Evolutionary conservation across 2,888 invertebrate species (phyloP).

Genomic region (Mystacides longicornis): DNA sequence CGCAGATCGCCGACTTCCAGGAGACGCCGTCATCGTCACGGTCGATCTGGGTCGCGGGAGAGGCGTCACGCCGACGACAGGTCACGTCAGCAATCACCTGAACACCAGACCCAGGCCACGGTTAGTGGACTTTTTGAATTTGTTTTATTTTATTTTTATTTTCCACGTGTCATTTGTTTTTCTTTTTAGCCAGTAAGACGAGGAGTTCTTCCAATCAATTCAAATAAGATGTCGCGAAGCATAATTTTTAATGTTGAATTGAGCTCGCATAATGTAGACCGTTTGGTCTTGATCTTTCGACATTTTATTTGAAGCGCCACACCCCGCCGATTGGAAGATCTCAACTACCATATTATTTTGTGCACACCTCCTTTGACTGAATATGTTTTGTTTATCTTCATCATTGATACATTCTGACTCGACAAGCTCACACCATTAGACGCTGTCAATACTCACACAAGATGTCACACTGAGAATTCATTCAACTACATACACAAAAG

Average conservation of each 20-base stretch:
- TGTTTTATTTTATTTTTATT: too few species aligned
- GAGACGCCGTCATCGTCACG: constrained; percentile 57
- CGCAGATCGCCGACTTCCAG: constrained; percentile 75
- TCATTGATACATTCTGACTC: not conserved
- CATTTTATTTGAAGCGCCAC: too few species aligned
- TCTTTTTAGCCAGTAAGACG: not conserved
- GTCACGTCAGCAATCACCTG: constrained; percentile 37
- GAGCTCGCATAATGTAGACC: too few species aligned
- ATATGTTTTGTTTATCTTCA: not conserved
- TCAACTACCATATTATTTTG: not conserved
- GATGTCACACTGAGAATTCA: too few species aligned
- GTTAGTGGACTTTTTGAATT: constrained; percentile 10
- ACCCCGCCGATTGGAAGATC: not conserved
- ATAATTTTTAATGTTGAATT: too few species aligned
- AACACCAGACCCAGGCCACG: constrained; percentile 13
- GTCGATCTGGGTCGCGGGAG: constrained; percentile 13
- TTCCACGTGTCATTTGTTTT: too few species aligned
- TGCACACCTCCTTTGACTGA: not conserved
- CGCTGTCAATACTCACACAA: too few species aligned
- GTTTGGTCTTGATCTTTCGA: too few species aligned
- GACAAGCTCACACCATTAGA: too few species aligned
- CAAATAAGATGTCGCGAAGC: not conserved
- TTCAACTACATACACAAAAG: too few species aligned
- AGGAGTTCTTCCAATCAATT: not conserved
- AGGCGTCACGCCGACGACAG: constrained; percentile 12